A percentile compares a stretch with the other conserved stretches of the same genome.
Conservation (phyloP, 2,113 vertebrate genomes). For the Neolamprologus variostigma region DNA sequence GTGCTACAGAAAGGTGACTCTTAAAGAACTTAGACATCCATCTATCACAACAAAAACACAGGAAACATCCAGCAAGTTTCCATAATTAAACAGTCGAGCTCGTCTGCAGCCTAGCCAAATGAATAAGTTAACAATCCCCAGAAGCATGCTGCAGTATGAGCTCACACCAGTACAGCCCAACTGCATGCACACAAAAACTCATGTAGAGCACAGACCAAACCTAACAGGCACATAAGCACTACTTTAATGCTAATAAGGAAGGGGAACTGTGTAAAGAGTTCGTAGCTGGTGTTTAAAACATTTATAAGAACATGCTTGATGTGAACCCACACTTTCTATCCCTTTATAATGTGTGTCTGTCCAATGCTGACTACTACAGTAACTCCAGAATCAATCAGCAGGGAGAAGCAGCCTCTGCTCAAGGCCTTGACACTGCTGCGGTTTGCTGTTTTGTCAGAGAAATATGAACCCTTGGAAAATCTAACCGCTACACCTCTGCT, state of each 20-base stretch:
- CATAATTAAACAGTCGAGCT: constrained; percentile 16
- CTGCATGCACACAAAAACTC: background rate
- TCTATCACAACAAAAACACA: background rate
- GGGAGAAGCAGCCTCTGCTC: background rate
- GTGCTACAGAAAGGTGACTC: background rate
- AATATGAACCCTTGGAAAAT: constrained; percentile 39
- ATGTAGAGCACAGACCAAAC: background rate
- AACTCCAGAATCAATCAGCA: background rate
- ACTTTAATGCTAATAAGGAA: background rate
- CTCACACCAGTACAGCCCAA: background rate
- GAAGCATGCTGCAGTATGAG: background rate
- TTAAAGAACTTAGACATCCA: background rate
- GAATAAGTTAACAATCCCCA: constrained; percentile 12
- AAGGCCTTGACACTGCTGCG: constrained; percentile 20
- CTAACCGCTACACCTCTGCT: background rate
- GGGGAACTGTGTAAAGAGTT: background rate
- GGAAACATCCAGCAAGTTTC: background rate
- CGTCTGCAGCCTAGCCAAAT: constrained; percentile 8
- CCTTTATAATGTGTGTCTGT: background rate
- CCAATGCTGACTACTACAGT: background rate
- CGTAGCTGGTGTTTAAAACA: constrained; percentile 15
- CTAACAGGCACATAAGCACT: background rate
- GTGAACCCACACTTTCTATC: background rate
- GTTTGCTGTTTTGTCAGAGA: constrained; percentile 45
- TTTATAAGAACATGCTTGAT: background rate